Conservation (phyloP, 2,797 vertebrate genomes). For the Sebastes nivosus region DNA sequence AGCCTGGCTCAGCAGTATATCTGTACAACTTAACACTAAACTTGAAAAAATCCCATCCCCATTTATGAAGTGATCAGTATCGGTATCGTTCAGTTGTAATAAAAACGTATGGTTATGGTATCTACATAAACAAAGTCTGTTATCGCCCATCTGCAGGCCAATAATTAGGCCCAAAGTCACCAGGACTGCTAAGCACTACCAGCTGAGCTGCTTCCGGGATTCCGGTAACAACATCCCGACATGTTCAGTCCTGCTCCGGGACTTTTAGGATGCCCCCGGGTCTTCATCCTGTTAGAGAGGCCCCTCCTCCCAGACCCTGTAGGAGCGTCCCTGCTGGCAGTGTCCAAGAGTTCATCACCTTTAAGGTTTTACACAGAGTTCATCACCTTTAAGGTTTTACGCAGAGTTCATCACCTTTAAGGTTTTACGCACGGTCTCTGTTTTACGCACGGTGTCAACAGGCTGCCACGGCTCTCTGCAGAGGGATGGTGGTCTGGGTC, state of each 20-base stretch:
- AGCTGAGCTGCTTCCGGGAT: not conserved
- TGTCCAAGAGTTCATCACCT: not conserved
- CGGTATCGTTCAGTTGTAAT: no score
- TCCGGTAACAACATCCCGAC: not conserved
- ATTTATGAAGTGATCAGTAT: no score
- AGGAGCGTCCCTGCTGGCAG: not conserved
- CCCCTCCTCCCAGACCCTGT: not conserved
- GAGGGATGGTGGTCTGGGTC: constrained; percentile 28
- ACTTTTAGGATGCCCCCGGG: not conserved
- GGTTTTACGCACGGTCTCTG: no score
- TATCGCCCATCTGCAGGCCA: not conserved
- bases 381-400: not conserved
- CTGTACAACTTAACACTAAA: no score
- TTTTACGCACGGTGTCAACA: constrained; percentile 46
- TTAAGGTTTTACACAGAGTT: not conserved
- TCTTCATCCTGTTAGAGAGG: not conserved
- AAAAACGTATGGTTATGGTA: no score
- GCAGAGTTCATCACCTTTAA: not conserved
- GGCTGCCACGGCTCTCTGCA: constrained; percentile 63
- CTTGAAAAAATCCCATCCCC: no score
- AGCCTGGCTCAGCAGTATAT: no score
- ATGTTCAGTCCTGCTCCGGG: not conserved
- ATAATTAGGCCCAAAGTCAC: constrained; percentile 33
- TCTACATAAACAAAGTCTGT: no score
- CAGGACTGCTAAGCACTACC: not conserved